Percentiles rank a stretch among this genome's conserved stretches.
These are phyloP conservation scores for Morpho achilles DNA, from an alignment of 2,888 invertebrate genomes.

Conservation along the genomic window DNA sequence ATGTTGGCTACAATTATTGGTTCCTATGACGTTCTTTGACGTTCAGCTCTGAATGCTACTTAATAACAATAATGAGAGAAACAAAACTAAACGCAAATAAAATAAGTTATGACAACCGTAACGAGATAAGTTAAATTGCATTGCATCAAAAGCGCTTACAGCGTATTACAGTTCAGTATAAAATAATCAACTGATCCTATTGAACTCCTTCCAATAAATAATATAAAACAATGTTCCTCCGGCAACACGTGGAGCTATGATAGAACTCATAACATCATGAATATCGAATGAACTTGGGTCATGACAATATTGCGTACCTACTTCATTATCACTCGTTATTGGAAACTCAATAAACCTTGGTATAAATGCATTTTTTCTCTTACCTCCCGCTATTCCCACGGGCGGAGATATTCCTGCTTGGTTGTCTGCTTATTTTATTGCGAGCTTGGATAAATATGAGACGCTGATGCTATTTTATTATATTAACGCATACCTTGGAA, in stretches of 20 bases:
- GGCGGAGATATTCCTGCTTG: slow-evolving; percentile 31
- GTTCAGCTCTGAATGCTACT: too few relatives aligned
- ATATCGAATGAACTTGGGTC: slow-evolving; percentile 50
- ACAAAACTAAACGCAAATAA: too few relatives aligned
- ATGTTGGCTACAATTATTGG: too few relatives aligned
- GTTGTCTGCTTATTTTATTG: slow-evolving; percentile 42
- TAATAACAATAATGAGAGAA: too few relatives aligned
- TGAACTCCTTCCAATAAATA: slow-evolving; percentile 28
- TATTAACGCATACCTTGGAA: slow-evolving; percentile 33
- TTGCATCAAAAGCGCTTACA: neutral
- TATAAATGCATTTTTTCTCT: slow-evolving; percentile 43
- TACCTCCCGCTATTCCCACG: slow-evolving; percentile 38
- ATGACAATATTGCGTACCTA: slow-evolving; percentile 41
- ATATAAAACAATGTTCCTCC: slow-evolving; percentile 27
- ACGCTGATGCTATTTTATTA: slow-evolving; percentile 36
- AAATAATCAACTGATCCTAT: slow-evolving; percentile 8
- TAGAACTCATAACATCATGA: slow-evolving; percentile 51
- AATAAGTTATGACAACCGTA: too few relatives aligned
- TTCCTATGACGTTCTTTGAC: too few relatives aligned
- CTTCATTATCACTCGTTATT: slow-evolving; percentile 62
- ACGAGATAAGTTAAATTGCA: too few relatives aligned
- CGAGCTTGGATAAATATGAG: slow-evolving; percentile 43
- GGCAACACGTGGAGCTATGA: slow-evolving; percentile 41
- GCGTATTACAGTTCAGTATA: slow-evolving; percentile 6
- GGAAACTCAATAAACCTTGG: slow-evolving; percentile 53